A percentile compares a stretch with the other conserved stretches of the same genome.
These are phyloP conservation scores for Tringa solitaria DNA, from an alignment of 2,113 vertebrate genomes.

Conservation along the genomic window DNA sequence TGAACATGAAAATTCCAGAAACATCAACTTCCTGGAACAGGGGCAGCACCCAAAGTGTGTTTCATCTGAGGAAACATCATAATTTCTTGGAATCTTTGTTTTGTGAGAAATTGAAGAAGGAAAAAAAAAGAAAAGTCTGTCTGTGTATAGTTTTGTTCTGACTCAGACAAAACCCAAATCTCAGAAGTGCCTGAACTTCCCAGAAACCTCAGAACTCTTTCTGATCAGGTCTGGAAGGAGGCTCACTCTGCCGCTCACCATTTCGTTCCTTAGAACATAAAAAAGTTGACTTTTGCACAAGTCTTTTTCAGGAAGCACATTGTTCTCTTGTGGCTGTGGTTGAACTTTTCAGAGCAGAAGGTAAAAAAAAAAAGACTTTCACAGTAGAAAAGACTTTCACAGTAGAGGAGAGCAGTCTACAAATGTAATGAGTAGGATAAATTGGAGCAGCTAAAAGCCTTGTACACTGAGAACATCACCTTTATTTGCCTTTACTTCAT, in stretches of 20 bases:
- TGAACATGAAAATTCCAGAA: background rate
- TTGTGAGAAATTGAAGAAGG: background rate
- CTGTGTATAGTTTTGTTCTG: background rate
- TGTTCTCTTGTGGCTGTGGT: background rate
- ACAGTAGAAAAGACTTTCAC: background rate
- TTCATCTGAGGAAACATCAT: background rate
- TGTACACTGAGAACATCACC: background rate
- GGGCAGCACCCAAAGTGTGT: background rate
- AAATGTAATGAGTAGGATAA: background rate
- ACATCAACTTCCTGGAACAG: background rate
- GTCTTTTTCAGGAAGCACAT: background rate
- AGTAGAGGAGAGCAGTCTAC: background rate
- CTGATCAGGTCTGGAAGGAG: background rate
- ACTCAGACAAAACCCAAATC: background rate
- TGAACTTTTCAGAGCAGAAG: background rate
- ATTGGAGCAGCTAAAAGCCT: background rate
- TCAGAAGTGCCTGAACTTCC: background rate
- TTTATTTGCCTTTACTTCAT: background rate
- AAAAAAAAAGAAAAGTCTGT: background rate
- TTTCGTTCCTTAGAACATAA: background rate
- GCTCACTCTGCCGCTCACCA: background rate
- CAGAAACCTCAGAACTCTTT: slow-evolving; percentile 7
- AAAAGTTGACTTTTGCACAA: background rate
- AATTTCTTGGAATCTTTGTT: background rate
- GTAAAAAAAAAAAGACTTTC: background rate